phyloP scores from a whole-genome alignment of 2,113 vertebrate species.

The Nyctibius bracteatus region DNA sequence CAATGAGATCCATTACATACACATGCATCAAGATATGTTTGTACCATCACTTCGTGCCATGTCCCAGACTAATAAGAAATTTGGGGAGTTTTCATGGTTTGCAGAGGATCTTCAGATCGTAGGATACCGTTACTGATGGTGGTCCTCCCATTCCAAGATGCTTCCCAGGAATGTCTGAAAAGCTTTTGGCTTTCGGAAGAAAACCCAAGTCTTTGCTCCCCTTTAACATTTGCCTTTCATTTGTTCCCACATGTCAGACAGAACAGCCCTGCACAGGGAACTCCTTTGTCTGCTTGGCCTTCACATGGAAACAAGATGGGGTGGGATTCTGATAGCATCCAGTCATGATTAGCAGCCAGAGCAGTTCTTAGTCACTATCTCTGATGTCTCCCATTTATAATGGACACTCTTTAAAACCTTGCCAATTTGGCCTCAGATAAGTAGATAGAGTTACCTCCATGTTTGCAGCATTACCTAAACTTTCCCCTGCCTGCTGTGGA shows the following conservation, averaged over 20 bases:
- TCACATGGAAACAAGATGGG: not conserved
- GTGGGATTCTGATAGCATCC: not conserved
- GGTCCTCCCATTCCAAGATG: not conserved
- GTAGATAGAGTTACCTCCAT: not conserved
- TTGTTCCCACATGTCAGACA: not conserved
- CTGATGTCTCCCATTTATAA: not conserved
- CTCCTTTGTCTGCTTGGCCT: not conserved
- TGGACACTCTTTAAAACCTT: not conserved
- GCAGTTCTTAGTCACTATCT: not conserved
- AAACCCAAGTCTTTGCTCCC: not conserved
- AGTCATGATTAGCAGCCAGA: not conserved
- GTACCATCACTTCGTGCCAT: not conserved
- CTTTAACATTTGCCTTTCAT: not conserved
- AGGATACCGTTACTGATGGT: not conserved
- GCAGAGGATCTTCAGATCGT: not conserved
- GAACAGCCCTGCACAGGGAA: not conserved
- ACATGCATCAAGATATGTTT: rapidly evolving
- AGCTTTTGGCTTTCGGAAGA: not conserved
- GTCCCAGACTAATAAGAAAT: not conserved
- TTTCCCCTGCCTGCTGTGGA: not conserved
- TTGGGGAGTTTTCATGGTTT: not conserved
- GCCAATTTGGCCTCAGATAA: not conserved
- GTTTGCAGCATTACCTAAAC: not conserved
- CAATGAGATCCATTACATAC: rapidly evolving
- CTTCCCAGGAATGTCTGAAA: not conserved